Conservation (phyloP, 2,113 vertebrate genomes). For the Orientallactaga bullata region DNA sequence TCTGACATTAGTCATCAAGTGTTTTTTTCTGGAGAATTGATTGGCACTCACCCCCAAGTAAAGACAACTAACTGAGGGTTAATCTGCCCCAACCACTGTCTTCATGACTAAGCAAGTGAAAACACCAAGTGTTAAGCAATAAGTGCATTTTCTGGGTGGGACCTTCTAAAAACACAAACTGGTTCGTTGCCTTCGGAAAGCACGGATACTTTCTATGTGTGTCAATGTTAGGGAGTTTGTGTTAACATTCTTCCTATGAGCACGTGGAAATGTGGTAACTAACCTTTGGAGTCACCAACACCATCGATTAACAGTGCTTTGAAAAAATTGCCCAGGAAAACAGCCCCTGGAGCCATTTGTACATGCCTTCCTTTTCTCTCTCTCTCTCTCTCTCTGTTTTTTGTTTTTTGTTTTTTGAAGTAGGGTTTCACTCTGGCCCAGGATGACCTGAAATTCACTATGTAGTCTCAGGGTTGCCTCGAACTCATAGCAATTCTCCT, state of each 20-base stretch:
- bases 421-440: too few relatives aligned
- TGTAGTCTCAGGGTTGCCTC: too few relatives aligned
- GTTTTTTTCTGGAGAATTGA: constrained; percentile 29
- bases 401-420: too few relatives aligned
- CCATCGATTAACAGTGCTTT: constrained; percentile 30
- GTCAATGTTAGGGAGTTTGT: background rate
- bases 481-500: too few relatives aligned
- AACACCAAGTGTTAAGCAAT: constrained; percentile 30
- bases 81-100: background rate
- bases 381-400: too few relatives aligned
- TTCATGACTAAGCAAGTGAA: constrained; percentile 53
- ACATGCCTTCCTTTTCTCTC: background rate
- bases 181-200: constrained; percentile 12
- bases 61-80: constrained; percentile 6
- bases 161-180: constrained; percentile 30
- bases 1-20: background rate
- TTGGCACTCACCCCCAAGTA: background rate
- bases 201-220: background rate
- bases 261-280: constrained; percentile 25
- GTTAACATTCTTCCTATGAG: background rate
- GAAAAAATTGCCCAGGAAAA: background rate
- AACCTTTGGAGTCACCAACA: background rate
- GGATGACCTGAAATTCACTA: too few relatives aligned
- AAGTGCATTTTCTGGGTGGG: background rate
- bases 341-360: background rate